These are phyloP conservation scores for Taeniopygia guttata DNA, from an alignment of 2,797 vertebrate genomes.

Conservation along the genomic window DNA sequence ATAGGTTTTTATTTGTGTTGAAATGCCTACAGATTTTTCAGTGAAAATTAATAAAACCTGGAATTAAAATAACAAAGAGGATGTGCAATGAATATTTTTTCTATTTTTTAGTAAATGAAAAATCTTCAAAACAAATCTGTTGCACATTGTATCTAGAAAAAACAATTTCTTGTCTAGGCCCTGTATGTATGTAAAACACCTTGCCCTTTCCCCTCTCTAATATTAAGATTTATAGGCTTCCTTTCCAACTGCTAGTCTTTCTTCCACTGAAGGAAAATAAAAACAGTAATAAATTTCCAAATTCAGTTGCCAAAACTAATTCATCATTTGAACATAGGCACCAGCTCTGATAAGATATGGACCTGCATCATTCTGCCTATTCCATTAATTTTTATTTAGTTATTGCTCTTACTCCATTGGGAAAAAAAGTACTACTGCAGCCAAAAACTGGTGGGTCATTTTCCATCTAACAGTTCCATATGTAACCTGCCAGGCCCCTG, in stretches of 20 bases:
- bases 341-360: background rate
- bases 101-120: background rate
- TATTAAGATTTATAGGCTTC: constrained; percentile 36
- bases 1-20: background rate
- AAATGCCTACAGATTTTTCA: background rate
- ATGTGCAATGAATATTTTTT: background rate
- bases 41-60: background rate
- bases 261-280: constrained; percentile 5
- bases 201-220: constrained; percentile 10
- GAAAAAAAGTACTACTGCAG: background rate
- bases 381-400: constrained; percentile 14
- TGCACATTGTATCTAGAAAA: background rate
- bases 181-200: background rate
- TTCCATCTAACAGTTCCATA: background rate
- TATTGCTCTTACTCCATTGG: background rate
- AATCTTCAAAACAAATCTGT: background rate
- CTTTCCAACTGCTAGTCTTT: background rate
- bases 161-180: background rate
- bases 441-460: background rate
- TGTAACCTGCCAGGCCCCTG: background rate
- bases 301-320: constrained; percentile 26
- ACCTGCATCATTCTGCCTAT: background rate
- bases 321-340: background rate
- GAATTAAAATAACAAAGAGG: background rate
- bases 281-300: constrained; percentile 19